Conservation (phyloP, 2,113 vertebrate genomes). For the Mobula hypostoma region DNA sequence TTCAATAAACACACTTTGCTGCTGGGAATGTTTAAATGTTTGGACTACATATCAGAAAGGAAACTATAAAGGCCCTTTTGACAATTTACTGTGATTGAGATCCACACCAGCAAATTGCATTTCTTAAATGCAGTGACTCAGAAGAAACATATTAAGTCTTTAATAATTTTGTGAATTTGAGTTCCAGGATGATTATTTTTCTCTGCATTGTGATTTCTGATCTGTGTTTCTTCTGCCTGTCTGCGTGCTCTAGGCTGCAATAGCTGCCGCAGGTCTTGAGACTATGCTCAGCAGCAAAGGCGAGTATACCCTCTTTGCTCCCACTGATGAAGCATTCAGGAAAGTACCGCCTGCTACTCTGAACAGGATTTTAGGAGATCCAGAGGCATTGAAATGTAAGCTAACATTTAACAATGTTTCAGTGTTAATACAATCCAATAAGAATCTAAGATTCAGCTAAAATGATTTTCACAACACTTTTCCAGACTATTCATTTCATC, state of each 20-base stretch:
- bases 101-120: neutral
- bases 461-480: neutral
- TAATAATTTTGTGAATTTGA: neutral
- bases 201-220: neutral
- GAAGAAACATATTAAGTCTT: neutral
- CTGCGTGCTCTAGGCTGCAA: conserved; percentile 65
- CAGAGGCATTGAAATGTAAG: conserved; percentile 82
- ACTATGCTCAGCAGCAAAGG: conserved; percentile 70
- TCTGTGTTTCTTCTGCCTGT: neutral
- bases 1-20: neutral
- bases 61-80: neutral
- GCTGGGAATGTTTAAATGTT: neutral
- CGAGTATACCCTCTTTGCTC: conserved; percentile 85
- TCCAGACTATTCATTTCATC: neutral
- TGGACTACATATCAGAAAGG: neutral
- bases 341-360: conserved; percentile 84
- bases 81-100: neutral
- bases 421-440: neutral
- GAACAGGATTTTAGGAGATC: conserved; percentile 85
- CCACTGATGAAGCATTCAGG: conserved; percentile 87
- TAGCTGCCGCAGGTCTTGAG: conserved; percentile 79
- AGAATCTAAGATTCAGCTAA: neutral
- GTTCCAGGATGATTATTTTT: neutral
- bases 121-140: neutral
- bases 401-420: neutral